Conservation (phyloP, 2,797 vertebrate genomes). For the Manis crassicaudata region DNA sequence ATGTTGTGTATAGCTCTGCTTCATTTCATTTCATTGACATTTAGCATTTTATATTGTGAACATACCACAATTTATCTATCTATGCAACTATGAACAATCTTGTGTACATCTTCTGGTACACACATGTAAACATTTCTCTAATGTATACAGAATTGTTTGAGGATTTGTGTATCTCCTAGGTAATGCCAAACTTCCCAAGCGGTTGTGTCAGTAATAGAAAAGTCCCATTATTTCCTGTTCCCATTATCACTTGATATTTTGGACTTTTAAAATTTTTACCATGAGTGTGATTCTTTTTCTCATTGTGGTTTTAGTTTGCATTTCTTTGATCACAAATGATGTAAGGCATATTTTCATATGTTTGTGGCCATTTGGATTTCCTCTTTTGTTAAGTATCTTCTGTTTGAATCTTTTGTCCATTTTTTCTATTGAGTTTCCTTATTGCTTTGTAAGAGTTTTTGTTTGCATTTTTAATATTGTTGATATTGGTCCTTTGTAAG, state of each 20-base stretch:
- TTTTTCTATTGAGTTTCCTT: neutral
- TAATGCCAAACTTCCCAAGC: neutral
- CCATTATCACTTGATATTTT: neutral
- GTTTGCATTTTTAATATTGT: neutral
- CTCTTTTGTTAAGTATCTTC: neutral
- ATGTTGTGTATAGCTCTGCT: neutral
- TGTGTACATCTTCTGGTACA: neutral
- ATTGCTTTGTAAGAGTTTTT: neutral
- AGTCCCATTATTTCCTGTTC: neutral
- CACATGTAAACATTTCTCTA: neutral
- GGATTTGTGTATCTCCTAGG: neutral
- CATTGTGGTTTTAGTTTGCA: neutral
- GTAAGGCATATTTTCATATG: neutral
- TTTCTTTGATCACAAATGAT: neutral
- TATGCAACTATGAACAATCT: neutral
- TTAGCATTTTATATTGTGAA: constrained; percentile 10
- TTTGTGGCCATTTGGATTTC: constrained; percentile 18
- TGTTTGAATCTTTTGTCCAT: neutral
- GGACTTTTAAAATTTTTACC: neutral
- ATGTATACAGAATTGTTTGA: neutral
- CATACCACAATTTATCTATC: neutral
- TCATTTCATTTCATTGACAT: constrained; percentile 32
- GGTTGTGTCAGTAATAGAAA: neutral
- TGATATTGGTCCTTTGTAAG: neutral
- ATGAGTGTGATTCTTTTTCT: neutral